A percentile compares a stretch with the other conserved stretches of the same genome.
Evolutionary conservation across 2,888 invertebrate genomes (phyloP).

Genomic region (Andricus quercusramuli): DNA sequence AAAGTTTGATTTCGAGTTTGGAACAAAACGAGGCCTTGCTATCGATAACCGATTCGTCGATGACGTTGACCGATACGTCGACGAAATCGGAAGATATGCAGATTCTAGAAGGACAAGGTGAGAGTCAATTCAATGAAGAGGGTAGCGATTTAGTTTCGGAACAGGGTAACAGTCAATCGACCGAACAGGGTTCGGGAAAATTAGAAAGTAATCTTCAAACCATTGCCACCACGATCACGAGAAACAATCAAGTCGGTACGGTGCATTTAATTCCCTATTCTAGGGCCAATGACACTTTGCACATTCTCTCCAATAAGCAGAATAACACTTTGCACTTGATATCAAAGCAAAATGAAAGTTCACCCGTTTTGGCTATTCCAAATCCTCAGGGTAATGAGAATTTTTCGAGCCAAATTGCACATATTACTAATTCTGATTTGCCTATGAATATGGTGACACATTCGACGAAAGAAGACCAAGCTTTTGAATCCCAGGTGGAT

Average conservation of each 20-base stretch:
- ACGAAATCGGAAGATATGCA: constrained; percentile 57
- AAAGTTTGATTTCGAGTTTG: constrained; percentile 64
- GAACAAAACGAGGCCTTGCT: constrained; percentile 54
- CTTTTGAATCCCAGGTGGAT: constrained; percentile 45
- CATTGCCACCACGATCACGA: constrained; percentile 49
- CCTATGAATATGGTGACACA: constrained; percentile 55
- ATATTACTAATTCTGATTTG: constrained; percentile 57
- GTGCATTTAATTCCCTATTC: constrained; percentile 66
- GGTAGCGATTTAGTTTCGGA: constrained; percentile 10
- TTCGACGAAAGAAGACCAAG: neutral
- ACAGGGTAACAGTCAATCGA: constrained; percentile 46
- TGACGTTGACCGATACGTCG: constrained; percentile 33
- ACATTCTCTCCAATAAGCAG: constrained; percentile 54
- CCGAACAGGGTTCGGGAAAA: constrained; percentile 44
- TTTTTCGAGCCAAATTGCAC: constrained; percentile 69
- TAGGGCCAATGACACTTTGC: constrained; percentile 57
- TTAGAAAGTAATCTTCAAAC: constrained; percentile 44
- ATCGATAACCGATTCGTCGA: constrained; percentile 30
- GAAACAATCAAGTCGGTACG: constrained; percentile 60
- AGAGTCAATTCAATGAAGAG: constrained; percentile 8
- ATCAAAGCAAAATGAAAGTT: constrained; percentile 70
- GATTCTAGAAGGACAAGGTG: constrained; percentile 41
- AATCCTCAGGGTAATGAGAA: constrained; percentile 69
- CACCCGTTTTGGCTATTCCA: constrained; percentile 69
- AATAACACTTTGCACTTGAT: constrained; percentile 71